phyloP scores from a whole-genome alignment of 2,888 invertebrate genomes.

The Listrodromus nycthemerus region DNA sequence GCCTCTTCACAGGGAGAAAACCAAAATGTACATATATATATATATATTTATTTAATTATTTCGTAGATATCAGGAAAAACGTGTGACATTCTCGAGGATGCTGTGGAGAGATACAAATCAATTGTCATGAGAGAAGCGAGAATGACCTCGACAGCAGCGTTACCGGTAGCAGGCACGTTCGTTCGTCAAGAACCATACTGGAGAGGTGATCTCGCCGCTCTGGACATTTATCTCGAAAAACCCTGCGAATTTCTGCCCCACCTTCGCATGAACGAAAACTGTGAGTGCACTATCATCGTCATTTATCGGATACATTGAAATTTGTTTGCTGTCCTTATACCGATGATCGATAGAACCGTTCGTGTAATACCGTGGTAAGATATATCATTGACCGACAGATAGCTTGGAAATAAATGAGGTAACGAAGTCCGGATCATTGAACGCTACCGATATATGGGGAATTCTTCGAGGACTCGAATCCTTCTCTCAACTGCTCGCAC shows the following conservation, averaged over 20 bases:
- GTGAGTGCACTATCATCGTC: constrained; percentile 85
- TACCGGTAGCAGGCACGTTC: constrained; percentile 61
- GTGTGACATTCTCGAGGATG: constrained; percentile 87
- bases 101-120: constrained; percentile 85
- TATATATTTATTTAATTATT: constrained; percentile 56
- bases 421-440: constrained; percentile 68
- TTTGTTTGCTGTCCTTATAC: not conserved
- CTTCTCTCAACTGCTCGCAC: constrained; percentile 85
- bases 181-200: constrained; percentile 75
- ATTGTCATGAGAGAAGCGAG: constrained; percentile 81
- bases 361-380: not conserved
- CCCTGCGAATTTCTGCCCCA: constrained; percentile 89
- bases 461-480: constrained; percentile 94
- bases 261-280: constrained; percentile 91
- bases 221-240: constrained; percentile 86
- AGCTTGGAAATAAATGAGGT: constrained; percentile 70
- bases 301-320: not conserved
- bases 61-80: constrained; percentile 83
- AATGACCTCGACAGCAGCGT: constrained; percentile 64
- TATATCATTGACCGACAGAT: constrained; percentile 70
- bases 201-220: constrained; percentile 83
- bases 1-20: too few relatives aligned
- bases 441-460: constrained; percentile 91
- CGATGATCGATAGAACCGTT: not conserved
- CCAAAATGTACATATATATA: too few relatives aligned